These are phyloP conservation scores for Arenaria interpres DNA, from an alignment of 2,113 vertebrate genomes.

Conservation along the genomic window DNA sequence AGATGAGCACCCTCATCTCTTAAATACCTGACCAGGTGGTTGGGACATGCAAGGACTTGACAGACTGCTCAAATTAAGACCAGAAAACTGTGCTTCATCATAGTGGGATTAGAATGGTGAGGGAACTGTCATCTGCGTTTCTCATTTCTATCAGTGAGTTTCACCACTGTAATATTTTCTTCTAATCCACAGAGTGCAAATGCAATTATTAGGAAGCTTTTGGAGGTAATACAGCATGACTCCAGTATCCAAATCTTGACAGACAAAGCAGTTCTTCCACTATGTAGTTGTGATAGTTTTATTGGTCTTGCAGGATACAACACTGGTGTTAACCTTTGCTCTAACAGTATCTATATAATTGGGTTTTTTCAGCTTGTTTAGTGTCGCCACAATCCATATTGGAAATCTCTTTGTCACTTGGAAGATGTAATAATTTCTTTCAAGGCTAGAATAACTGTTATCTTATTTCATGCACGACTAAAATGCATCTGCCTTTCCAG, in stretches of 20 bases:
- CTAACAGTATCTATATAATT: not conserved
- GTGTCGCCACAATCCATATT: too few relatives aligned
- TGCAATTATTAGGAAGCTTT: not conserved
- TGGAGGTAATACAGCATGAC: not conserved
- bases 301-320: not conserved
- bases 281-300: not conserved
- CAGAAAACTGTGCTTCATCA: accelerated
- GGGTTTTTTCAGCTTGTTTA: not conserved
- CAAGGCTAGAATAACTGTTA: not conserved
- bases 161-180: not conserved
- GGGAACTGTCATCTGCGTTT: not conserved
- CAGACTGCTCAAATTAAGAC: accelerated
- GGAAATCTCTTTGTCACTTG: not conserved
- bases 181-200: not conserved
- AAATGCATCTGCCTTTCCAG: not conserved
- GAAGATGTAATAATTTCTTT: not conserved
- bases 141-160: not conserved
- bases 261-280: not conserved
- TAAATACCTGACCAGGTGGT: not conserved
- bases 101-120: not conserved
- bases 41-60: not conserved
- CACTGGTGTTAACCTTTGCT: not conserved
- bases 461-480: not conserved
- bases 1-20: not conserved
- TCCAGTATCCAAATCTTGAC: not conserved